Conservation (phyloP, 2,888 invertebrate species). For the Halictus ligatus region DNA sequence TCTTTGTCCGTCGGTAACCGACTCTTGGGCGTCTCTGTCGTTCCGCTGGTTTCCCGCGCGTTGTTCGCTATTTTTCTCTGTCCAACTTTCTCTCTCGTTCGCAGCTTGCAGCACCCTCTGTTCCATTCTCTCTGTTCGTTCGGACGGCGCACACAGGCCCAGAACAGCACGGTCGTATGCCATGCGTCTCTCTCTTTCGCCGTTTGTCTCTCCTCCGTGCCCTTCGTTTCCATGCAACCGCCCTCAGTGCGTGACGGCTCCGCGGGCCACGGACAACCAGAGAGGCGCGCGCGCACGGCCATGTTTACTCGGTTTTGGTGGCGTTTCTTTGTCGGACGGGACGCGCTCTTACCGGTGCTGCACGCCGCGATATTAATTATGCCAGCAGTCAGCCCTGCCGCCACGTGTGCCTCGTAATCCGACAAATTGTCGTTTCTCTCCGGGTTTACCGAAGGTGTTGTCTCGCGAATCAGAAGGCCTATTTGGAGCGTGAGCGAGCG, state of each 20-base stretch:
- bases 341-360: conserved; percentile 59
- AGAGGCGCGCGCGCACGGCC: conserved; percentile 71
- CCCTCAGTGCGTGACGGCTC: conserved; percentile 78
- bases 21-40: conserved; percentile 8
- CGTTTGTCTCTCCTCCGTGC: conserved; percentile 41
- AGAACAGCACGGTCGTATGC: background rate
- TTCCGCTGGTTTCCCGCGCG: conserved; percentile 1
- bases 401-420: conserved; percentile 59
- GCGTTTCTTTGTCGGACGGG: conserved; percentile 65
- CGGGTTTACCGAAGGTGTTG: background rate
- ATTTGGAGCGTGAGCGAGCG: conserved; percentile 11
- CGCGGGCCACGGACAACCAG: conserved; percentile 60
- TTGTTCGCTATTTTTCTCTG: conserved; percentile 23
- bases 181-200: conserved; percentile 9
- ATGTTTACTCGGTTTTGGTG: conserved; percentile 70
- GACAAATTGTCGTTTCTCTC: background rate
- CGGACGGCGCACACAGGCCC: conserved; percentile 3
- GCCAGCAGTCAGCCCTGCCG: conserved; percentile 60
- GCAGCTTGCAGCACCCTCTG: conserved; percentile 55
- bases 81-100: conserved; percentile 67
- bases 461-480: background rate
- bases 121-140: conserved; percentile 43
- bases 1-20: conserved; percentile 15
- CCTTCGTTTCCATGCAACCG: conserved; percentile 75
- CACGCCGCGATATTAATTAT: conserved; percentile 65